phyloP scores from a whole-genome alignment of 2,797 vertebrate genomes.

The Parambassis ranga region DNA sequence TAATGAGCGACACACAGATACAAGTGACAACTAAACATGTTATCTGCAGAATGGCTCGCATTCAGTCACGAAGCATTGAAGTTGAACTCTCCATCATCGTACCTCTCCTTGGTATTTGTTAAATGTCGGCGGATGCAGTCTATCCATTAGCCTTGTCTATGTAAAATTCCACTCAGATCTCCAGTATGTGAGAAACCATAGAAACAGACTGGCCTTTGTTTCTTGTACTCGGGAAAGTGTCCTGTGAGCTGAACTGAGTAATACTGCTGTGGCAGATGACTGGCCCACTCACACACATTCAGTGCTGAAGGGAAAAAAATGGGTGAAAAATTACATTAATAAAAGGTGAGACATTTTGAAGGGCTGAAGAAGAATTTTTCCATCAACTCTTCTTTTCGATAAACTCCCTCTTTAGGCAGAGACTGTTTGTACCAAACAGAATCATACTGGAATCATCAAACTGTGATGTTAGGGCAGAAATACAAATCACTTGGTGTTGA shows the following conservation, averaged over 20 bases:
- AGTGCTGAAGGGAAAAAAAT: constrained; percentile 28
- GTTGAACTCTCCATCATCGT: constrained; percentile 14
- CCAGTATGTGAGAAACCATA: constrained; percentile 76
- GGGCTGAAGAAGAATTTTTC: constrained; percentile 47
- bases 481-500: neutral
- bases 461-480: constrained; percentile 5
- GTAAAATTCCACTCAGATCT: constrained; percentile 68
- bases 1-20: constrained; percentile 37
- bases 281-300: constrained; percentile 67
- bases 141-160: constrained; percentile 58
- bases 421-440: neutral
- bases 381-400: constrained; percentile 41
- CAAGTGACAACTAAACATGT: constrained; percentile 14
- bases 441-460: neutral
- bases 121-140: constrained; percentile 40
- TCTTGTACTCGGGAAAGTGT: constrained; percentile 67
- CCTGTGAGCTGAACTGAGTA: constrained; percentile 70
- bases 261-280: constrained; percentile 71
- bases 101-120: constrained; percentile 48
- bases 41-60: constrained; percentile 9
- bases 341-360: constrained; percentile 65
- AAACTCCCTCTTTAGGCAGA: constrained; percentile 20
- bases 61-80: neutral
- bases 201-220: constrained; percentile 79
- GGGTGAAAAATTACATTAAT: constrained; percentile 61